phyloP scores from a whole-genome alignment of 2,113 vertebrate genomes.

The Kryptolebias marmoratus region DNA sequence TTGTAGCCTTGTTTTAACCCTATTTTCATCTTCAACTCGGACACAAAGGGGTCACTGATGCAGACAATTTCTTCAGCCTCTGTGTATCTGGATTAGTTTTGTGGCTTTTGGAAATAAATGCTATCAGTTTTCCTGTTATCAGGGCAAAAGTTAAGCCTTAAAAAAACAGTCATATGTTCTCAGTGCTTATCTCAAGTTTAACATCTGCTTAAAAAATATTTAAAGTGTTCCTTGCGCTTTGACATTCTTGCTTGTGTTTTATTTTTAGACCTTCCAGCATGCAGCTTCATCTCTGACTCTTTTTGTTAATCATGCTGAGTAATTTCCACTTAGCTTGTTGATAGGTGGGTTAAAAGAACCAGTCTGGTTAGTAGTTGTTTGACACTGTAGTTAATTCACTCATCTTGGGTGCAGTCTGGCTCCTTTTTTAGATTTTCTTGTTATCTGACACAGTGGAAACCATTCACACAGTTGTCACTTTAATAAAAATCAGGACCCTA shows the following conservation, averaged over 20 bases:
- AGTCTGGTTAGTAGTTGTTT: neutral
- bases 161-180: neutral
- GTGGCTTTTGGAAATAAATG: neutral
- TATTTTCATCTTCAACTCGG: too few relatives aligned
- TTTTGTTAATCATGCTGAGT: neutral
- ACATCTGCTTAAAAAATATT: neutral
- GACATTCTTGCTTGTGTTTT: constrained; percentile 4
- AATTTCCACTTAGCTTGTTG: neutral
- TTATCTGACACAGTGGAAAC: neutral
- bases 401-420: neutral
- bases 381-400: neutral
- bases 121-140: constrained; percentile 13
- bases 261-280: neutral
- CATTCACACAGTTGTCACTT: too few relatives aligned
- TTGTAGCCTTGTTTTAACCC: too few relatives aligned
- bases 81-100: neutral
- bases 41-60: too few relatives aligned
- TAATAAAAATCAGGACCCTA: too few relatives aligned
- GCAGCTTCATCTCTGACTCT: neutral
- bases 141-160: neutral
- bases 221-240: neutral
- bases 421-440: neutral
- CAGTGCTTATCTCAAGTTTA: neutral
- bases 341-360: neutral
- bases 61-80: neutral